phyloP scores from a whole-genome alignment of 2,797 vertebrate species.

The Sebastes vulpes region DNA sequence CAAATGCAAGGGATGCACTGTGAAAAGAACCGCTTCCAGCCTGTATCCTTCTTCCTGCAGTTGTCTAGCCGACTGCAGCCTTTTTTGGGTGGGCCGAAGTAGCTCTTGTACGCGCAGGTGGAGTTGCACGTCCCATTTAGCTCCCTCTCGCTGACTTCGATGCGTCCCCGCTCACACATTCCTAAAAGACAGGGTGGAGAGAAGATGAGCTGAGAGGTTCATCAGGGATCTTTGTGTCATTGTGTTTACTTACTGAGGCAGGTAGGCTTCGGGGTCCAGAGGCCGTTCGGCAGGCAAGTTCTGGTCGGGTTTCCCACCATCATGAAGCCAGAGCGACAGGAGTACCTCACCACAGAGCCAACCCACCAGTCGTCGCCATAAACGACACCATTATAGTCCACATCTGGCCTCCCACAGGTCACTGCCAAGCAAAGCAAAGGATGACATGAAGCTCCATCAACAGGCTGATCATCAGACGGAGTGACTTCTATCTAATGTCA shows the following conservation, averaged over 20 bases:
- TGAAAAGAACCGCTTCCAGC: conserved; percentile 89
- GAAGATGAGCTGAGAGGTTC: background rate
- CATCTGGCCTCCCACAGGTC: conserved; percentile 89
- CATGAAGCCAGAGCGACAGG: conserved; percentile 87
- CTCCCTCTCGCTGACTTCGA: conserved; percentile 87
- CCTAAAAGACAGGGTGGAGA: conserved; percentile 62
- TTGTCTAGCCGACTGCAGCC: conserved; percentile 85
- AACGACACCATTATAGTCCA: conserved; percentile 83
- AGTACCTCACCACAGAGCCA: conserved; percentile 87
- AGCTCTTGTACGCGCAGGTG: conserved; percentile 81
- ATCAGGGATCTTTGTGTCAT: background rate
- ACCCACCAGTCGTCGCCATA: conserved; percentile 90
- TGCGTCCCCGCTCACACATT: conserved; percentile 83
- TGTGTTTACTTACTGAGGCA: conserved; percentile 87
- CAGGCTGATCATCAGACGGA: background rate
- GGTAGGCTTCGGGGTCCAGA: conserved; percentile 86
- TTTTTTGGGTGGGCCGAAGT: conserved; percentile 74
- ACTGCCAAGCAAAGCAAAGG: conserved; percentile 72
- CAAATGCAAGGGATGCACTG: conserved; percentile 87
- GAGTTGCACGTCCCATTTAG: conserved; percentile 84
- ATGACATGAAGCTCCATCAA: background rate
- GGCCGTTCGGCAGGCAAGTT: conserved; percentile 83
- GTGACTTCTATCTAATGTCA: background rate
- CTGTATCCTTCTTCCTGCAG: conserved; percentile 83
- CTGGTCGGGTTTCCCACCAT: conserved; percentile 85